These are phyloP conservation scores for Echiichthys vipera DNA, from an alignment of 2,797 vertebrate species.

Conservation along the genomic window DNA sequence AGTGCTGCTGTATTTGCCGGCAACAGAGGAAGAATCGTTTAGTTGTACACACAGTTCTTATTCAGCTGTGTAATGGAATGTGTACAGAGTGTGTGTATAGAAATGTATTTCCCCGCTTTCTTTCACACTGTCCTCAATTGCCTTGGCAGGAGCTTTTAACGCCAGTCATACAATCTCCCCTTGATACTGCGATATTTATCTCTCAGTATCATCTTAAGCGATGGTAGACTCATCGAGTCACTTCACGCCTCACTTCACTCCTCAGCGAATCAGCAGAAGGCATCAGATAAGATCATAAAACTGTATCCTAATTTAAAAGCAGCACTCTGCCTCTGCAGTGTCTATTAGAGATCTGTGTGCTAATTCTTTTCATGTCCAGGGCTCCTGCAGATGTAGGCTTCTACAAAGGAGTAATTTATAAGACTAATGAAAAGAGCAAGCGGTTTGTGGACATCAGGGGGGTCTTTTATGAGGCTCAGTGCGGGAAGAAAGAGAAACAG, in stretches of 20 bases:
- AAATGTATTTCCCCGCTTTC: conserved; percentile 73
- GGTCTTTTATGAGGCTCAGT: conserved; percentile 79
- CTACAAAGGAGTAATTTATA: conserved; percentile 88
- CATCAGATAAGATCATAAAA: conserved; percentile 86
- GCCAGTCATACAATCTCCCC: conserved; percentile 83
- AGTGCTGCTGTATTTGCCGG: conserved; percentile 72
- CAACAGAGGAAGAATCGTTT: conserved; percentile 78
- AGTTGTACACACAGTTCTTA: conserved; percentile 82
- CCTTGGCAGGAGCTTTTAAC: conserved; percentile 82
- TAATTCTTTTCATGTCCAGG: conserved; percentile 88
- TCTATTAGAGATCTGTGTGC: conserved; percentile 84
- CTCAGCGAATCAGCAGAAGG: conserved; percentile 81
- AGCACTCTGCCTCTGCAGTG: conserved; percentile 75
- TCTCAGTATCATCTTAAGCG: conserved; percentile 83
- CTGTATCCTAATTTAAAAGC: conserved; percentile 86
- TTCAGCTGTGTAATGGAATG: conserved; percentile 85
- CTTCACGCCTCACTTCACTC: conserved; percentile 81
- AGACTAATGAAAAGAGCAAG: conserved; percentile 88
- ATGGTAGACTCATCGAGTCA: conserved; percentile 84
- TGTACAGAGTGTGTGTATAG: conserved; percentile 75
- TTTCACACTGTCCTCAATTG: conserved; percentile 77
- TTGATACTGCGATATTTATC: conserved; percentile 85
- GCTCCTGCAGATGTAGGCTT: conserved; percentile 81
- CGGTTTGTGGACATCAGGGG: conserved; percentile 85
- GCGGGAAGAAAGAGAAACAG: conserved; percentile 81